These are phyloP conservation scores for Tethea ocularis DNA, from an alignment of 2,888 invertebrate genomes.

Conservation along the genomic window DNA sequence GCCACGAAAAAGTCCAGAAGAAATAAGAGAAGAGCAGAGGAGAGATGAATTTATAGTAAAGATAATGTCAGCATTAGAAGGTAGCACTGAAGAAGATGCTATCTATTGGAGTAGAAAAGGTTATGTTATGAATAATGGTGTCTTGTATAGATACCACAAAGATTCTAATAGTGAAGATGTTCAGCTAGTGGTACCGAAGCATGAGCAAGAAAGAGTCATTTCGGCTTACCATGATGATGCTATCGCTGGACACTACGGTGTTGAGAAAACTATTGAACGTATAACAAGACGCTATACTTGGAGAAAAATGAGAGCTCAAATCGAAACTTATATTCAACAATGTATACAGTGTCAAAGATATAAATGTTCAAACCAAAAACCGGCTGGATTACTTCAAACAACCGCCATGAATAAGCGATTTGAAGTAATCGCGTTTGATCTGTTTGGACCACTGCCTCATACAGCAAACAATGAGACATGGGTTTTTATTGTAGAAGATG, in stretches of 20 bases:
- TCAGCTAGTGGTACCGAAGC: no score
- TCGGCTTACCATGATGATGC: constrained; percentile 5
- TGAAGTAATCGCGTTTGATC: constrained; percentile 43
- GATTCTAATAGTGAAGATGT: no score
- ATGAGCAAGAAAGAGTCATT: no score
- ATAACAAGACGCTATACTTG: constrained; percentile 31
- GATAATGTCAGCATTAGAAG: no score
- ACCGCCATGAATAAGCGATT: constrained; percentile 28
- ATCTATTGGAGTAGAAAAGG: no score
- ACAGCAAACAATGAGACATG: constrained; percentile 17
- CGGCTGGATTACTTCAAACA: constrained; percentile 45
- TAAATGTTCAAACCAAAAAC: constrained; percentile 44
- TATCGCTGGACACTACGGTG: background rate
- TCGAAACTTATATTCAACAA: constrained; percentile 31
- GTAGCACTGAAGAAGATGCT: no score
- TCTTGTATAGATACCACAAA: no score
- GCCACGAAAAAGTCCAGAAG: no score
- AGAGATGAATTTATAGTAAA: no score
- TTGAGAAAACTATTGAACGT: background rate
- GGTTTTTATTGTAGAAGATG: constrained; percentile 33
- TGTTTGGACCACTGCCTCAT: constrained; percentile 37
- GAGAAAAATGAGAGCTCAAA: constrained; percentile 35
- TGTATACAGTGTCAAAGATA: constrained; percentile 46
- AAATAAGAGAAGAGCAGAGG: no score
- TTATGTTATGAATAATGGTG: no score